Percentiles rank a stretch among this genome's conserved stretches.
phyloP scores from a whole-genome alignment of 2,888 invertebrate genomes.

The Nymphalis urticae region DNA sequence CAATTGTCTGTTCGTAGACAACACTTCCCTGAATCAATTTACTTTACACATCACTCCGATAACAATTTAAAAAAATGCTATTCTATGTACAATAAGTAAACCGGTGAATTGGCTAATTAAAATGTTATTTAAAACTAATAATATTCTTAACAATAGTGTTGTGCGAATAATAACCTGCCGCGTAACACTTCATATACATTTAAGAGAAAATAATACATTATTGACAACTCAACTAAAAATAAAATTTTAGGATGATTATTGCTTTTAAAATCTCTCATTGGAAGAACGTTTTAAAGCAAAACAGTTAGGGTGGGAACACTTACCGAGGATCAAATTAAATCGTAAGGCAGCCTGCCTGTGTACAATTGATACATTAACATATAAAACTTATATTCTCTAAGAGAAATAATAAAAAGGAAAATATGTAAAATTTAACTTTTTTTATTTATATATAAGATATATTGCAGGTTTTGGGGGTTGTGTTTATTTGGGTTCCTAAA shows the following conservation, averaged over 20 bases:
- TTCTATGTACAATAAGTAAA: conserved; percentile 29
- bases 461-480: no score
- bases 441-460: neutral
- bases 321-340: conserved; percentile 44
- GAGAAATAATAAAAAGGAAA: neutral
- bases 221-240: conserved; percentile 60
- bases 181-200: conserved; percentile 22
- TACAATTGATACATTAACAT: neutral
- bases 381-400: neutral
- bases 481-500: no score
- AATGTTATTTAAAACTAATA: conserved; percentile 11
- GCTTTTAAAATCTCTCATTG: conserved; percentile 1
- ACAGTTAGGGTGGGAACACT: neutral
- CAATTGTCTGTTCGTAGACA: conserved; percentile 35
- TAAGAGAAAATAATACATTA: conserved; percentile 53
- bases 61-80: conserved; percentile 16
- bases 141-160: conserved; percentile 28
- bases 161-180: conserved; percentile 35
- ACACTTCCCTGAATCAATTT: conserved; percentile 25
- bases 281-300: conserved; percentile 9
- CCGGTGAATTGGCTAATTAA: conserved; percentile 1
- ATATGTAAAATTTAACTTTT: neutral
- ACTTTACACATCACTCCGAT: conserved; percentile 27
- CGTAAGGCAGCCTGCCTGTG: neutral
- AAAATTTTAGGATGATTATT: neutral